Base-by-base conservation (phyloP, 2,888 invertebrate species). In the Deilephila porcellus region DNA sequence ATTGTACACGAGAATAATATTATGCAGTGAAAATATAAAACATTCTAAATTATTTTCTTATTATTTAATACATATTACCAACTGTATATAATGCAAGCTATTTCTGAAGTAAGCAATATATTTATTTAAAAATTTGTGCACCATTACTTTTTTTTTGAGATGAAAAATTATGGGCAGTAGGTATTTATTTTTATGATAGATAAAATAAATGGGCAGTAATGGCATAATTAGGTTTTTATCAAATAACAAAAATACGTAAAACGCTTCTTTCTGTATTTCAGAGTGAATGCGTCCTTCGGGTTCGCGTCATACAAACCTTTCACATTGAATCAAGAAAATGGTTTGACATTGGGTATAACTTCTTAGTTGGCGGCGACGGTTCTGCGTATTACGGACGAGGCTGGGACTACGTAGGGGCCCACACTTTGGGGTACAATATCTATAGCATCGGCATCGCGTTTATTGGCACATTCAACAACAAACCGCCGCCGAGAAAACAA, bases 341-440 rank as follows among this genome's bases (percentile, higher is more conserved):
- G 95, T 94, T 76, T 60, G 97, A 97, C 83, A 97, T 97, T 34
- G 96, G 94, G 0, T 98, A 97, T 86, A 98, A 97, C 85, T 98
- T 97, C 80, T 89, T 98, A 3, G 95, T 98, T 3, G 98, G 97
- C 0, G 97, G 97, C 5, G 97, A 97, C 83, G 97, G 97, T 0
- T 95, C 95, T 11, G 96, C 96, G 0, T 97, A 97, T 85, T 95
- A 95, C 78, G 97, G 97, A 0, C 95, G 97, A 5, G 97, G 97
- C 1, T 98, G 98, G 98, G 95, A 96, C 78, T 88, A 90, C 75
- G 92, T 96, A 63, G 98, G 97, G 0, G 96, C 97, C 0, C 97
- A 97, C 82, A 95, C 97, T 0, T 94, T 95, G 62, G 95, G 96
- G 63, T 97, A 96, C 84, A 97, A 97, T 85, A 87, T 87, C 19